Percentiles rank a stretch among this genome's conserved stretches.
These are phyloP conservation scores for Drosophila algonquin DNA, from an alignment of 2,888 invertebrate species.

Conservation along the genomic window DNA sequence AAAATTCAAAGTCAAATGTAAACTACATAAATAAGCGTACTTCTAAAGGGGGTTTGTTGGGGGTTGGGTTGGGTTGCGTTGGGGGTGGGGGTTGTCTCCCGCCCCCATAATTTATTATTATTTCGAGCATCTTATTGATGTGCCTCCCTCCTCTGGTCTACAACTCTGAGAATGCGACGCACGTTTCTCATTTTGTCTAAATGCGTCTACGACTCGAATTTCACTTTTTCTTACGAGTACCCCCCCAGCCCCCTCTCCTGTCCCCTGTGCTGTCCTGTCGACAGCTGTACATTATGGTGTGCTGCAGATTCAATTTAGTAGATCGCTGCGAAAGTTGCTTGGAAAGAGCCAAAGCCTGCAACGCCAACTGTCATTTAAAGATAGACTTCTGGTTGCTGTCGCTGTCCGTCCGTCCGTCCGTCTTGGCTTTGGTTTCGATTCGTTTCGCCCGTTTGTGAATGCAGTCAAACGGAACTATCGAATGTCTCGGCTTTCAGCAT, in stretches of 20 bases:
- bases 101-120: constrained; percentile 43
- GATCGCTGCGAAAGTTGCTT: constrained; percentile 37
- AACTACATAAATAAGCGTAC: constrained; percentile 71
- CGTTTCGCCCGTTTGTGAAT: constrained; percentile 2
- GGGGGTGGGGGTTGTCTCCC: background rate
- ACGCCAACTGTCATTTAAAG: constrained; percentile 42
- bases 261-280: constrained; percentile 6
- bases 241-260: background rate
- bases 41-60: constrained; percentile 5
- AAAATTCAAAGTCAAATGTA: constrained; percentile 64
- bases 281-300: constrained; percentile 63
- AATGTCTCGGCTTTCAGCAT: background rate
- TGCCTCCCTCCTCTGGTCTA: constrained; percentile 19
- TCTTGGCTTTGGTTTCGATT: constrained; percentile 15
- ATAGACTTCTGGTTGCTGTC: constrained; percentile 41
- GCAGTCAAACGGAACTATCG: background rate
- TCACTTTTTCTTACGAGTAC: constrained; percentile 34
- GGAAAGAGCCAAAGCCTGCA: constrained; percentile 16
- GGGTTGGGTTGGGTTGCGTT: background rate
- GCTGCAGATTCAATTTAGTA: constrained; percentile 36
- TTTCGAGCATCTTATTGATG: constrained; percentile 72
- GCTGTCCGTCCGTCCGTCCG: constrained; percentile 2
- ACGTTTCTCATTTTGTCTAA: constrained; percentile 75
- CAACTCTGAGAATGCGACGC: constrained; percentile 59
- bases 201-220: constrained; percentile 54